Conservation (phyloP, 2,113 vertebrate species). For the Nyctibius bracteatus region DNA sequence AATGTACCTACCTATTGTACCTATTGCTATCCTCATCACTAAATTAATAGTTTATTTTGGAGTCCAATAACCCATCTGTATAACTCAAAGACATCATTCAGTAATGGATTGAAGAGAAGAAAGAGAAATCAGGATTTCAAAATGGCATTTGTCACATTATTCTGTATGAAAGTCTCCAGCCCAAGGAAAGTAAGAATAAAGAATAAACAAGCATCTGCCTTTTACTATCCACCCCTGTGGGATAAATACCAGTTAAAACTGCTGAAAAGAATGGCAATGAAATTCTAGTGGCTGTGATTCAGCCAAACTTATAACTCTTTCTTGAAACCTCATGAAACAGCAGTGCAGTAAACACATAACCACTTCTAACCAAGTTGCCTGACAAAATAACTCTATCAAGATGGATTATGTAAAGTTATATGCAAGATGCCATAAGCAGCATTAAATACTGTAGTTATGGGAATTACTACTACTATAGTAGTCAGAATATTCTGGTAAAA, state of each 20-base stretch:
- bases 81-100: neutral
- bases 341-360: neutral
- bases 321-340: slow-evolving; percentile 34
- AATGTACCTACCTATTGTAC: neutral
- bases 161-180: neutral
- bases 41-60: neutral
- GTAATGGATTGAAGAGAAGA: neutral
- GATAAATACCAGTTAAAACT: slow-evolving; percentile 44
- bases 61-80: neutral
- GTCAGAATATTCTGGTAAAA: neutral
- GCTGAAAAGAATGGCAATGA: slow-evolving; percentile 34
- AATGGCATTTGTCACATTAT: neutral
- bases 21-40: neutral
- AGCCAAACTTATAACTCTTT: slow-evolving; percentile 34
- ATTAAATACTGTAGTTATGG: neutral
- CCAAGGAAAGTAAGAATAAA: neutral
- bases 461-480: neutral
- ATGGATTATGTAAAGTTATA: neutral
- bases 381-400: slow-evolving; percentile 21
- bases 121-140: neutral
- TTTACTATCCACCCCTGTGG: neutral
- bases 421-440: neutral
- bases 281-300: slow-evolving; percentile 37
- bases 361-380: slow-evolving; percentile 16
- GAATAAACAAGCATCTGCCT: slow-evolving; percentile 26